A percentile compares a stretch with the other conserved stretches of the same genome.
Evolutionary conservation across 2,113 vertebrate genomes (phyloP).

Genomic region (Lepisosteus oculatus): DNA sequence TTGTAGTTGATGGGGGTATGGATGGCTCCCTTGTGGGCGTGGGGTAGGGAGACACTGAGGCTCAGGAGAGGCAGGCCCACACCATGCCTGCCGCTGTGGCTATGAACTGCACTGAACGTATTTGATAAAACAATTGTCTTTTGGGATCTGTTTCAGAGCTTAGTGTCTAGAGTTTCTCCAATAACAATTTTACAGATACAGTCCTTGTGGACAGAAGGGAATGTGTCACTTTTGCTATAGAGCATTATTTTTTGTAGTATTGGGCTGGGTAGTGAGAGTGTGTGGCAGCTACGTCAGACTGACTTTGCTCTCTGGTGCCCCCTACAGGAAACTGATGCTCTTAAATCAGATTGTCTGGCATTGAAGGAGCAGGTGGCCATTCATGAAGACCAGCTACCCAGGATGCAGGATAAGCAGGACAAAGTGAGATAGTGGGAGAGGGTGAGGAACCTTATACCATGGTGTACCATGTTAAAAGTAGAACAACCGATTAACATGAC

Average conservation of each 20-base stretch:
- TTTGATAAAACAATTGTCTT: slow-evolving; percentile 3
- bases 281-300: neutral
- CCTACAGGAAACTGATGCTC: slow-evolving; percentile 59
- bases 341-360: slow-evolving; percentile 62
- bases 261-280: no score
- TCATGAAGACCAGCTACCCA: slow-evolving; percentile 63
- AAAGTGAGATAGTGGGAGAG: slow-evolving; percentile 36
- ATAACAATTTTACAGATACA: slow-evolving; percentile 21
- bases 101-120: neutral
- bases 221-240: slow-evolving; percentile 12
- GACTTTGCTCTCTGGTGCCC: slow-evolving; percentile 35
- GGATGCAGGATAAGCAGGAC: slow-evolving; percentile 54
- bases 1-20: neutral
- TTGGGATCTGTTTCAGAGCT: slow-evolving; percentile 10
- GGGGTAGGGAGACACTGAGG: neutral
- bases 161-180: slow-evolving; percentile 26
- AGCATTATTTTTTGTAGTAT: slow-evolving; percentile 11
- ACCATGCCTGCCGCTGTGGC: neutral
- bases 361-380: slow-evolving; percentile 63
- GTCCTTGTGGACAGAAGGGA: slow-evolving; percentile 9
- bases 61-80: neutral
- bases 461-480: no score
- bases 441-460: no score
- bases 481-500: no score
- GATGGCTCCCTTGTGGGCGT: slow-evolving; percentile 5